Evolutionary conservation across 1,140 invertebrate species (phyloP).

Genomic region (Penaeus chinensis): DNA sequence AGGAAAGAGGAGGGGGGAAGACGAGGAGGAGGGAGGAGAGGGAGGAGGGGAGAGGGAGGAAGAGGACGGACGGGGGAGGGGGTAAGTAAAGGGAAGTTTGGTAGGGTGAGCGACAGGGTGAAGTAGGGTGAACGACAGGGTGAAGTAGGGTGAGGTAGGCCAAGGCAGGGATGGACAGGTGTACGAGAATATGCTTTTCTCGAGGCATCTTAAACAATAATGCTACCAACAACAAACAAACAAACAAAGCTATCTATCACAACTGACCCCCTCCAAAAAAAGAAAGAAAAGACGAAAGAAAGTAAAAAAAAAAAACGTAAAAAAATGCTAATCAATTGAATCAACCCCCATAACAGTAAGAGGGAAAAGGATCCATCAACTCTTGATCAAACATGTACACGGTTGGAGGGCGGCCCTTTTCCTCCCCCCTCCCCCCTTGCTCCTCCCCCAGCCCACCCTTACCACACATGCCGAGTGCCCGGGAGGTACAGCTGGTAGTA

Average conservation of each 20-base stretch:
- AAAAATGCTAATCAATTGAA: no score
- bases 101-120: background rate
- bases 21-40: background rate
- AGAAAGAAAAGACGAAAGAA: no score
- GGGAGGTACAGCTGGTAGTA: background rate
- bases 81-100: no score
- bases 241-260: no score
- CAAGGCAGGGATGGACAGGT: no score
- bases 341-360: no score
- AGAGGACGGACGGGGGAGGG: background rate
- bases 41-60: background rate
- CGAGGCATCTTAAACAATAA: no score
- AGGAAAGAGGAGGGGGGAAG: background rate
- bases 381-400: background rate
- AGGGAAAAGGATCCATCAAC: no score
- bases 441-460: background rate
- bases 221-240: no score
- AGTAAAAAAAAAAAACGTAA: no score
- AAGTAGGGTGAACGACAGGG: background rate
- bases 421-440: background rate
- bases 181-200: no score
- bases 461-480: background rate
- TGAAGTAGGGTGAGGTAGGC: background rate
- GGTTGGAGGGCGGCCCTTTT: background rate
- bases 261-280: no score